Base-by-base conservation (phyloP, 2,113 vertebrate species). In the Nanger granti region DNA sequence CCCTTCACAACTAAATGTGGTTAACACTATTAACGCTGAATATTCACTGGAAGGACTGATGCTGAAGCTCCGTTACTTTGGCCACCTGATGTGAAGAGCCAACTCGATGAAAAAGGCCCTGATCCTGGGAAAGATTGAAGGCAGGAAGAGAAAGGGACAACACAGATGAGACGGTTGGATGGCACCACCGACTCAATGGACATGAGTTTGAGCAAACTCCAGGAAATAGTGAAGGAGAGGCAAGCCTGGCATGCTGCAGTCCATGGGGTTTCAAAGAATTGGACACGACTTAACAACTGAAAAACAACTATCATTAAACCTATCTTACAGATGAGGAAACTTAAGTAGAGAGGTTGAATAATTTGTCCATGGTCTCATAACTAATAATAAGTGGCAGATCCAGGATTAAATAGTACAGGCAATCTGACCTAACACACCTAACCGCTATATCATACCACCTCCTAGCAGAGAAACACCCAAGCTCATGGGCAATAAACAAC, bases 261-360 rank as follows among this genome's bases (percentile, higher is more conserved):
- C 69, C n/a, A 73, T 24, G 20, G 69, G 10, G 9, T 73, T 73
- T 73, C 69, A 41, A 73, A 73, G 69, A 37, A 22, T 2, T 73
- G n/a, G 69, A 41, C 69, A 73, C 0, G 20, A 73, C n/a, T 73
- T 73, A 73, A n/a, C n/a, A 37, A 76, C 10, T 76, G 69, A 76
- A 76, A 73, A 76, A 24, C n/a, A 41, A 76, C n/a, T 24, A 64
- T 60, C 66, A 85, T 60, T 87, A 94, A 97, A 55, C 22, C 34
- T 31, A 82, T 80, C 97, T 96, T 92, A 92, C 37, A 95, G 62
- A 93, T 76, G 80, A 97, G 57, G 34, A 87, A 90, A 66, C 87
- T 89, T 31, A 86, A 29, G 49, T n/a, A 60, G 47, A 97, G n/a
- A 95, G 85, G 34, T 1, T 76, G 29, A 96, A 2, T 57, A 79